phyloP scores from a whole-genome alignment of 2,113 vertebrate species.

The Laticauda laticaudata region DNA sequence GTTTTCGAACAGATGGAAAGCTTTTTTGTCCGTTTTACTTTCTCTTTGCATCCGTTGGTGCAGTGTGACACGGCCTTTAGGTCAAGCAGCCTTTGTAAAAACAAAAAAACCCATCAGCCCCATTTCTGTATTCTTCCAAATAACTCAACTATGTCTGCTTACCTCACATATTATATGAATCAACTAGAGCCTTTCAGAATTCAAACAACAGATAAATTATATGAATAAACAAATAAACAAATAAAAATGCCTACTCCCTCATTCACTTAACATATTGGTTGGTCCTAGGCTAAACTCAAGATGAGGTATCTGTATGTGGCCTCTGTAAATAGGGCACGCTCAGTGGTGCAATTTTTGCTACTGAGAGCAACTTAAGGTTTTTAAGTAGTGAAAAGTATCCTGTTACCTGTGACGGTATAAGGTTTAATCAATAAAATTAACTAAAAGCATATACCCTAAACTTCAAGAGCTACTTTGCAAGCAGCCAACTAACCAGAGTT shows the following conservation, averaged over 20 bases:
- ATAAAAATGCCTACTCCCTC: not conserved
- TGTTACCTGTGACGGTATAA: not conserved
- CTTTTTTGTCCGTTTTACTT: too few species aligned
- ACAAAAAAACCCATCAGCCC: too few species aligned
- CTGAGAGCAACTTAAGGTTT: not conserved
- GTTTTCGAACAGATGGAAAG: too few species aligned
- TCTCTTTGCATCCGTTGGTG: too few species aligned
- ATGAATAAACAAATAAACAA: not conserved
- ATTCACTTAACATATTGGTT: not conserved
- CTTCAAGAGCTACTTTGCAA: not conserved
- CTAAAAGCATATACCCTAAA: not conserved
- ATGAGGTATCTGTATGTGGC: not conserved
- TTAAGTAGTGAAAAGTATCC: not conserved
- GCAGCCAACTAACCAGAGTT: not conserved
- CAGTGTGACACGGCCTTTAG: too few species aligned
- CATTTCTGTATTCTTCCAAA: not conserved
- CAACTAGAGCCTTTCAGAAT: not conserved
- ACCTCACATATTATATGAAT: not conserved
- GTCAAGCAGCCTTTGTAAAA: not conserved
- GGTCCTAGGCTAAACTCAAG: not conserved
- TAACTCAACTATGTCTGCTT: not conserved
- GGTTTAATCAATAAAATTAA: not conserved
- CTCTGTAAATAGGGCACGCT: not conserved
- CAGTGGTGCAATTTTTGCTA: not conserved
- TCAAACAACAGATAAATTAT: not conserved